phyloP scores from a whole-genome alignment of 2,888 invertebrate species.

The Lordiphosa fenestrarum region DNA sequence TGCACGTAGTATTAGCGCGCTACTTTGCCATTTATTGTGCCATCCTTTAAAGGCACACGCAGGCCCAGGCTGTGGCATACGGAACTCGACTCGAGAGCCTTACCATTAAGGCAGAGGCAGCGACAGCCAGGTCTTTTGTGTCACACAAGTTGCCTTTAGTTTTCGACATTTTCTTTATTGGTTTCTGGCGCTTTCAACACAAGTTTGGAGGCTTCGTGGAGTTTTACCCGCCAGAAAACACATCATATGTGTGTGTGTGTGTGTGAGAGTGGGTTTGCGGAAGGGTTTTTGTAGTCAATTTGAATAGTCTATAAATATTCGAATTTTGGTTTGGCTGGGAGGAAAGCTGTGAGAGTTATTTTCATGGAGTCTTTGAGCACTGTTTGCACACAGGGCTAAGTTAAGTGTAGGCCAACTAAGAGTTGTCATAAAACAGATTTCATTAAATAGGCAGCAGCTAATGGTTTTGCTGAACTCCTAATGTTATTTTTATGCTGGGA shows the following conservation, averaged over 20 bases:
- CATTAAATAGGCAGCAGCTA: no score
- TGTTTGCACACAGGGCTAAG: no score
- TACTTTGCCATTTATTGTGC: conserved; percentile 66
- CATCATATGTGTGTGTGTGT: not conserved
- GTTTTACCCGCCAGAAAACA: not conserved
- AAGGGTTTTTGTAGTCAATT: conserved; percentile 21
- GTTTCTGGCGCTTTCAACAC: conserved; percentile 47
- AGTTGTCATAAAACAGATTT: no score
- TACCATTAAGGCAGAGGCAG: conserved; percentile 29
- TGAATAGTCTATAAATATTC: conserved; percentile 33
- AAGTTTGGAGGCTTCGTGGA: conserved; percentile 13
- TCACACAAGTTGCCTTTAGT: conserved; percentile 54
- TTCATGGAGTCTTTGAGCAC: not conserved
- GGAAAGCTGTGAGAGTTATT: not conserved
- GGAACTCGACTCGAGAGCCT: conserved; percentile 13
- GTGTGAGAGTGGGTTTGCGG: not conserved
- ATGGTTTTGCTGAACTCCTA: no score
- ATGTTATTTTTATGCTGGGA: no score
- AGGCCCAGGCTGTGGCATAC: not conserved
- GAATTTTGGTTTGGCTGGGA: not conserved
- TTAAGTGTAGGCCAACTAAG: no score
- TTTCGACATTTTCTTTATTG: conserved; percentile 65
- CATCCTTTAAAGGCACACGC: conserved; percentile 43
- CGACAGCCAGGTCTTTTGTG: conserved; percentile 16
- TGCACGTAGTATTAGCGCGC: conserved; percentile 68